A percentile compares a stretch with the other conserved stretches of the same genome.
Evolutionary conservation across 2,888 invertebrate species (phyloP).

Genomic region (Tortricodes alternella): DNA sequence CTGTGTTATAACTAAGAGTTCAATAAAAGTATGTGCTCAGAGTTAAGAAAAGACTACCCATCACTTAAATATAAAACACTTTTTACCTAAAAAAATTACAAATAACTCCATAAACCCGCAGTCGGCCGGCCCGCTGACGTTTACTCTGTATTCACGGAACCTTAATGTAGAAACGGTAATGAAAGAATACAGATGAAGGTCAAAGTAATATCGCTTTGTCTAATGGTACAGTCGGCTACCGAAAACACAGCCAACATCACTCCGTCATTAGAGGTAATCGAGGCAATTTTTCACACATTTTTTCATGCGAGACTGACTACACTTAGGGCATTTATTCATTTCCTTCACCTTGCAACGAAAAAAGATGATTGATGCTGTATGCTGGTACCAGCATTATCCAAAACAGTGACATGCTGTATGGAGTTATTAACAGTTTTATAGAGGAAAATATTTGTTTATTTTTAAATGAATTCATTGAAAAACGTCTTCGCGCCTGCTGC

Average conservation of each 20-base stretch:
- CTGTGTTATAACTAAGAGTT: too few relatives aligned
- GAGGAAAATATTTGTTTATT: slow-evolving; percentile 39
- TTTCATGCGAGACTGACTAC: slow-evolving; percentile 61
- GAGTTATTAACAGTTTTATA: slow-evolving; percentile 48
- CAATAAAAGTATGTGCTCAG: too few relatives aligned
- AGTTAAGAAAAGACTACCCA: too few relatives aligned
- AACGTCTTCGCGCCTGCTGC: too few relatives aligned
- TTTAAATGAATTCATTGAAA: slow-evolving; percentile 51
- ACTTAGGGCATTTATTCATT: slow-evolving; percentile 65
- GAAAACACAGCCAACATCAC: slow-evolving; percentile 56
- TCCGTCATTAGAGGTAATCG: slow-evolving; percentile 68
- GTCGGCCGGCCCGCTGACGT: neutral
- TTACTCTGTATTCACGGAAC: slow-evolving; percentile 5
- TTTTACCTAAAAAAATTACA: too few relatives aligned
- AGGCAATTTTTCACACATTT: slow-evolving; percentile 74
- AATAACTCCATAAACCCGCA: too few relatives aligned
- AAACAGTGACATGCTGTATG: slow-evolving; percentile 57
- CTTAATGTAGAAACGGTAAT: slow-evolving; percentile 30
- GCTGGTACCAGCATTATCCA: slow-evolving; percentile 53
- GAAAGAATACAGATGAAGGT: slow-evolving; percentile 52
- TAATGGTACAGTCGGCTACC: slow-evolving; percentile 53
- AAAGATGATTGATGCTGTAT: slow-evolving; percentile 74
- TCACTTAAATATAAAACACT: too few relatives aligned
- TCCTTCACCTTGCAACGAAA: slow-evolving; percentile 63
- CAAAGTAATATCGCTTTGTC: slow-evolving; percentile 51